Percentiles rank a stretch among this genome's conserved stretches.
These are phyloP conservation scores for Chrysochloris asiatica DNA, from an alignment of 2,113 vertebrate species.

Conservation along the genomic window DNA sequence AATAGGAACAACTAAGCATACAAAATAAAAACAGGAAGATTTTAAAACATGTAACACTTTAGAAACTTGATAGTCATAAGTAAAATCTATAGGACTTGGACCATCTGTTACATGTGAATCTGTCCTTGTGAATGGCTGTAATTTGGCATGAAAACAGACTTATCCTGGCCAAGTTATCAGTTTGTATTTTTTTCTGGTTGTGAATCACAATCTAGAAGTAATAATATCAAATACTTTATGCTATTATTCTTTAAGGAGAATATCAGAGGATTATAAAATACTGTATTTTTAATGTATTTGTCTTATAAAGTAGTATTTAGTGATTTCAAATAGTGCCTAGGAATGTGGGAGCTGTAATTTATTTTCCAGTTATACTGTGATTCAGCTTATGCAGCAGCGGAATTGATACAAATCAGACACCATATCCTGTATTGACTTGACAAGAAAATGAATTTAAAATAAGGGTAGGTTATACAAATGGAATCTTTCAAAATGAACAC, in stretches of 20 bases:
- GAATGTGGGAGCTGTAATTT: not conserved
- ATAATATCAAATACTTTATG: slow-evolving; percentile 27
- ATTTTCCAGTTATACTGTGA: not conserved
- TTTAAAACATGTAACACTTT: slow-evolving; percentile 50
- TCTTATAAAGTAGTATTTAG: not conserved
- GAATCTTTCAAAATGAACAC: not conserved
- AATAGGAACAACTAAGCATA: slow-evolving; percentile 50
- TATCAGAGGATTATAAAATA: not conserved
- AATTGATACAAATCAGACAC: not conserved
- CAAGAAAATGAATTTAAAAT: slow-evolving; percentile 21
- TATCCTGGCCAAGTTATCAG: not conserved
- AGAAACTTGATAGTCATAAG: slow-evolving; percentile 40
- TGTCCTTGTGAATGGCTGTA: slow-evolving; percentile 22
- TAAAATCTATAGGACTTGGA: slow-evolving; percentile 20
- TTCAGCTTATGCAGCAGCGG: not conserved
- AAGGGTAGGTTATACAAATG: not conserved
- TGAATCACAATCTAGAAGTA: slow-evolving; percentile 6
- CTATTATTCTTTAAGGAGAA: slow-evolving; percentile 34
- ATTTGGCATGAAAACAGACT: slow-evolving; percentile 41
- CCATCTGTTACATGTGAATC: slow-evolving; percentile 25
- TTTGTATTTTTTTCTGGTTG: not conserved
- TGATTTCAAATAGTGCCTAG: slow-evolving; percentile 18
- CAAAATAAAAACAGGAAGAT: slow-evolving; percentile 42
- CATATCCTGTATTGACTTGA: not conserved
- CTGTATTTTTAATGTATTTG: not conserved